These are phyloP conservation scores for Dysdera silvatica DNA, from an alignment of 1,140 invertebrate species.

Conservation along the genomic window DNA sequence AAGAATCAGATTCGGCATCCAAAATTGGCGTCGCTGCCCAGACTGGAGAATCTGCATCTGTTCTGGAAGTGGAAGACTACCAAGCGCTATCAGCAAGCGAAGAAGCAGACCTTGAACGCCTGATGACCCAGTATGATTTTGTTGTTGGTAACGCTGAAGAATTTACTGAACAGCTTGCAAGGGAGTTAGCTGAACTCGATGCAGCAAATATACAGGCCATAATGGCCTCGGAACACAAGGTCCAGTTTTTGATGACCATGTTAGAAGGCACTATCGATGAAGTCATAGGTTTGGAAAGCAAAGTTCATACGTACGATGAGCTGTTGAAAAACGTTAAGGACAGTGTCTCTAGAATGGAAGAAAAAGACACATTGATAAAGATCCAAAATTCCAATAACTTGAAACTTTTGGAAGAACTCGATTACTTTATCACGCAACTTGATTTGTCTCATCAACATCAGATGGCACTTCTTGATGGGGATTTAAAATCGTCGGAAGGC, in stretches of 20 bases:
- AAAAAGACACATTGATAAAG: constrained; percentile 82
- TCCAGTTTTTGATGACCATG: constrained; percentile 73
- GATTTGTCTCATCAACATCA: constrained; percentile 64
- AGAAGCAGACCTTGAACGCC: constrained; percentile 61
- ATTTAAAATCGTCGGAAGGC: constrained; percentile 62
- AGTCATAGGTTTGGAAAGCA: constrained; percentile 63
- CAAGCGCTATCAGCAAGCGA: constrained; percentile 76
- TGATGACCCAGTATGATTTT: constrained; percentile 66
- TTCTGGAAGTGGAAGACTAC: constrained; percentile 56
- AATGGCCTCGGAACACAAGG: constrained; percentile 70
- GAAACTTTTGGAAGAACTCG: constrained; percentile 65
- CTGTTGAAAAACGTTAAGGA: constrained; percentile 66
- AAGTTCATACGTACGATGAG: constrained; percentile 67
- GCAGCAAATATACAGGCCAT: constrained; percentile 73
- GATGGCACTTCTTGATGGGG: constrained; percentile 61
- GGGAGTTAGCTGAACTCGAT: constrained; percentile 72
- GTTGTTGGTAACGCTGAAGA: constrained; percentile 76
- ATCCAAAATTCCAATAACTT: constrained; percentile 76
- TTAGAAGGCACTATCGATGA: constrained; percentile 59
- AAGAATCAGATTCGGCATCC: constrained; percentile 38
- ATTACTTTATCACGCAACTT: constrained; percentile 68
- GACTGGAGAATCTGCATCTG: constrained; percentile 20
- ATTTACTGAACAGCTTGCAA: constrained; percentile 72
- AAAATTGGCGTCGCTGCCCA: constrained; percentile 21
- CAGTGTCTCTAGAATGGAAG: constrained; percentile 80